These are phyloP conservation scores for Calephelis perditalis DNA, from an alignment of 2,888 invertebrate genomes.

Conservation along the genomic window DNA sequence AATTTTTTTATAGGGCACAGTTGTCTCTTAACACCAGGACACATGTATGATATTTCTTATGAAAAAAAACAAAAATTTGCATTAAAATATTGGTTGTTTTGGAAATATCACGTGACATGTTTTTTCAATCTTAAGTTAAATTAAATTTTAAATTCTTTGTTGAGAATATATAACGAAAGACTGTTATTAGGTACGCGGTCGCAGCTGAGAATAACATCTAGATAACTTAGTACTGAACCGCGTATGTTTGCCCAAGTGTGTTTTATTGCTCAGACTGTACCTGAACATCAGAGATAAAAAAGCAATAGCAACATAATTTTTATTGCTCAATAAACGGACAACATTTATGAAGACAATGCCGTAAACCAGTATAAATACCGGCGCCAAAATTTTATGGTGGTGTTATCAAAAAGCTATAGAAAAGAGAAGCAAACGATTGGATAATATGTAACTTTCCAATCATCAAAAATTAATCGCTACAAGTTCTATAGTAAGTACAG, in stretches of 20 bases:
- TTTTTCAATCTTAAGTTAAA: no score
- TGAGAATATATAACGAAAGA: no score
- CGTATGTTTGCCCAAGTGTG: background rate
- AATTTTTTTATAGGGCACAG: no score
- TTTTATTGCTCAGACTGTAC: background rate
- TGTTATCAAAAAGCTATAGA: constrained; percentile 47
- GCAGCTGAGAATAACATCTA: no score
- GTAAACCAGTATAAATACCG: constrained; percentile 71
- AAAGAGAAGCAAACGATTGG: constrained; percentile 47
- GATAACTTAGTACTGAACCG: no score
- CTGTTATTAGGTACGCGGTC: no score
- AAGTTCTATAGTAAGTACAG: background rate
- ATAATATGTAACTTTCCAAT: constrained; percentile 33
- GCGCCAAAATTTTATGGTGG: constrained; percentile 63
- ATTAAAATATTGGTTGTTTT: no score
- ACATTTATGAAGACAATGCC: constrained; percentile 69
- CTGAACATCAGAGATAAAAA: constrained; percentile 2
- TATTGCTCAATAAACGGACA: constrained; percentile 51
- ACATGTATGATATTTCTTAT: no score
- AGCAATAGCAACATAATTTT: constrained; percentile 15
- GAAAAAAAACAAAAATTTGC: no score
- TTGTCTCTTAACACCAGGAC: no score
- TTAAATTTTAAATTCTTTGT: no score
- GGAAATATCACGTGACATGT: no score
- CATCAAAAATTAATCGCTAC: constrained; percentile 7